These are phyloP conservation scores for Germaria angustata DNA, from an alignment of 2,888 invertebrate species.

Conservation along the genomic window DNA sequence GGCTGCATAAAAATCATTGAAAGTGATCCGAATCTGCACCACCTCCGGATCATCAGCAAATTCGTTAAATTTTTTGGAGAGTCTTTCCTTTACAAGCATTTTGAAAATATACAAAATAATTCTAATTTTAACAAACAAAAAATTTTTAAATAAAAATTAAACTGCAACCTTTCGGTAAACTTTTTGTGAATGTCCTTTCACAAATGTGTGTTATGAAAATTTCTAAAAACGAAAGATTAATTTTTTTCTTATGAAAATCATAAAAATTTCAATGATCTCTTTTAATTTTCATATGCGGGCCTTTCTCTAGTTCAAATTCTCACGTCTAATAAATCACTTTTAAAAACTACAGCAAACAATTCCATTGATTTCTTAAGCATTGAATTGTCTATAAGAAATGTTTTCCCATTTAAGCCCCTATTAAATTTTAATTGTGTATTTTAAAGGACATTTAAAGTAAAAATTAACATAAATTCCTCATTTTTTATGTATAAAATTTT, in stretches of 20 bases:
- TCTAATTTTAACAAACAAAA: too few species aligned
- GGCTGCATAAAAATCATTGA: too few species aligned
- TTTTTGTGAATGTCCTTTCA: too few species aligned
- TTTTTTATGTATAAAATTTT: not conserved
- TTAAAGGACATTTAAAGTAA: not conserved
- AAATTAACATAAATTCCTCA: constrained; percentile 18
- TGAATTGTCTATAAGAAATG: not conserved
- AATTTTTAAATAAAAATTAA: too few species aligned
- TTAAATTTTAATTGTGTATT: not conserved
- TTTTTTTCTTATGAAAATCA: not conserved
- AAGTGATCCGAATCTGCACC: too few species aligned
- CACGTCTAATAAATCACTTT: constrained; percentile 28
- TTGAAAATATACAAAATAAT: too few species aligned
- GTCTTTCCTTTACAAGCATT: too few species aligned
- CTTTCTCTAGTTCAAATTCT: not conserved
- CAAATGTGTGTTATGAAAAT: not conserved
- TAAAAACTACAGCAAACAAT: not conserved
- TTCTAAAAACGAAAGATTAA: not conserved
- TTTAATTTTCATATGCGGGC: constrained; percentile 6
- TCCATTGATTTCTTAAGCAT: not conserved
- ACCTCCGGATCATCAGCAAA: too few species aligned
- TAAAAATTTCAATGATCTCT: not conserved
- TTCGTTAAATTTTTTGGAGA: too few species aligned
- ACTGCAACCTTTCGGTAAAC: too few species aligned
- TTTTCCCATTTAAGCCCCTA: not conserved